Percentiles rank a stretch among this genome's conserved stretches.
These are phyloP conservation scores for Gymnogyps californianus DNA, from an alignment of 2,113 vertebrate species.

Conservation along the genomic window DNA sequence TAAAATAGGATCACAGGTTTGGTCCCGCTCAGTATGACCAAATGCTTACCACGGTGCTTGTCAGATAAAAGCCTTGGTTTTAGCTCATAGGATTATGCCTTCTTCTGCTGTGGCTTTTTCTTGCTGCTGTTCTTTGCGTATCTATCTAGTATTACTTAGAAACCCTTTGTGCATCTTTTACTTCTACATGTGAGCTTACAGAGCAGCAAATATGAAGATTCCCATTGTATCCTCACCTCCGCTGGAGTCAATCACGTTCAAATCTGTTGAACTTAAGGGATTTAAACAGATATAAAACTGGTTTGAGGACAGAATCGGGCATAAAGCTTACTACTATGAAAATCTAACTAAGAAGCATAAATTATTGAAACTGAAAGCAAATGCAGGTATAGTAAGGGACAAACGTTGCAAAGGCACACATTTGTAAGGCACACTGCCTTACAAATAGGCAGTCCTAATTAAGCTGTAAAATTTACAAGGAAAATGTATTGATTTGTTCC, in stretches of 20 bases:
- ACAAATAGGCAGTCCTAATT: not conserved
- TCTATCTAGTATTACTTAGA: not conserved
- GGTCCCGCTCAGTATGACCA: not conserved
- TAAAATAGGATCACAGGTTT: not conserved
- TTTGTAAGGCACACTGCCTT: too few relatives aligned
- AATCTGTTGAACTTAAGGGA: not conserved
- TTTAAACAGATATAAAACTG: not conserved
- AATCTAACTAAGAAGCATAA: not conserved
- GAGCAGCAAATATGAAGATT: not conserved
- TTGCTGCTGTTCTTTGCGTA: not conserved
- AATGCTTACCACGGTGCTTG: not conserved
- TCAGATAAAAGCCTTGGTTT: not conserved
- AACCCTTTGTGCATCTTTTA: not conserved
- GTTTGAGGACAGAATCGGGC: not conserved
- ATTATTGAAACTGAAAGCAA: not conserved
- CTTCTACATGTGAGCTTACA: not conserved
- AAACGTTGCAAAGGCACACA: not conserved
- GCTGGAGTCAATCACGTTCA: not conserved
- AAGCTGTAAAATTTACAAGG: not conserved
- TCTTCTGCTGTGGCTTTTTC: not conserved
- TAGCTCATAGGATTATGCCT: not conserved
- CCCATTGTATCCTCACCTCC: not conserved
- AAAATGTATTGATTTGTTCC: not conserved
- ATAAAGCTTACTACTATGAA: not conserved
- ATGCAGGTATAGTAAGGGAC: not conserved